Evolutionary conservation across 2,888 invertebrate species (phyloP), one percentile per base, ranked within the genome.

Genomic region (Agapostemon virescens): DNA sequence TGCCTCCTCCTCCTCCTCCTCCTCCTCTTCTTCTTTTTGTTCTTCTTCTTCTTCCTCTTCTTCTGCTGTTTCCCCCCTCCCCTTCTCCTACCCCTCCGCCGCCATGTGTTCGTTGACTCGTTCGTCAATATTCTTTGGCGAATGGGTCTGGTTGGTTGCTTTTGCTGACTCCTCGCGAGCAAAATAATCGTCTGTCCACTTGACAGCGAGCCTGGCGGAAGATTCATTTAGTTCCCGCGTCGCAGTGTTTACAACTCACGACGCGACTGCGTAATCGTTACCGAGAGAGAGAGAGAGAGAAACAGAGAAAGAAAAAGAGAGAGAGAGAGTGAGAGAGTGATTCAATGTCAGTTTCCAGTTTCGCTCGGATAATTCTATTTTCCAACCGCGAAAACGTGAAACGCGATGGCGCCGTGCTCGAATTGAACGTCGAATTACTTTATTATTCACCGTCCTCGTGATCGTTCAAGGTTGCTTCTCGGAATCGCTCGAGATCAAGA

Each of bases 51-150:
- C 55, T 49, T 42, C 58, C 23, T 74, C 61, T 15, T 36, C 68
- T 20, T 52, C 33, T 33, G 42, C 11, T 55, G 66, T 52, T 68
- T 64, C 26, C 69, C 55, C 55, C 63, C 33, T 26, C 26, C 30
- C 26, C 40, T 63, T 64, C 66, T 33, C 73, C 69, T 58, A 61
- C 49, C 40, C 33, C 42, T 49, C 33, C 45, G 33, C 5, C 49
- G 26, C 52, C 72, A 36, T 49, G 67, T 63, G 64, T 63, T 64
- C 73, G 64, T 58, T 30, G 26, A 33, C 63, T 61, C 20, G 71
- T 81, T 73, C 82, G 78, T 79, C 74, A 70, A 82, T 73, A 70
- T 84, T 75, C 66, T 38, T 72, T 58, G 79, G 72, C 74, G 63
- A 79, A 42, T 71, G 52, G 52, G 69, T 70, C 66, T 69, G 69